Percentiles rank a stretch among this genome's conserved stretches.
Conservation (phyloP, 1,140 invertebrate species). For the Sinonovacula constricta region DNA sequence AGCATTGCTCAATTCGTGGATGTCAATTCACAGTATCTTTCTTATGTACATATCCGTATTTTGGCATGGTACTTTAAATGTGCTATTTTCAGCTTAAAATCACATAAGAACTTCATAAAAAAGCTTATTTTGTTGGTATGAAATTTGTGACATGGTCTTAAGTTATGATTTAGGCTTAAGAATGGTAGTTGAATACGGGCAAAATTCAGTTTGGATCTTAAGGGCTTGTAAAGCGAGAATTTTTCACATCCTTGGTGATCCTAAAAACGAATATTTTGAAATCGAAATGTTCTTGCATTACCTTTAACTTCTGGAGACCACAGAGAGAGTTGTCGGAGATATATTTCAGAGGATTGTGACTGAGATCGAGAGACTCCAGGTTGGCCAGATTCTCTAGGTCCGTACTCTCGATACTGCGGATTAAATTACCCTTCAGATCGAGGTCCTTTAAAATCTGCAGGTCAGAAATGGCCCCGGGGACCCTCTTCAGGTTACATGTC, state of each 20-base stretch:
- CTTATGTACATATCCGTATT: no score
- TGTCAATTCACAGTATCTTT: no score
- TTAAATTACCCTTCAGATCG: slow-evolving; percentile 31
- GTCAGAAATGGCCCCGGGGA: slow-evolving; percentile 43
- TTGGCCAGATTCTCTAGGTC: slow-evolving; percentile 26
- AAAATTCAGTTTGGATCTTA: no score
- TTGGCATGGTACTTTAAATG: no score
- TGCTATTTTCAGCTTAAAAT: no score
- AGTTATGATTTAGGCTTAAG: background rate
- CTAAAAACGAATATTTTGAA: background rate
- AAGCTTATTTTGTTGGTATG: no score
- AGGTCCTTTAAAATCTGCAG: slow-evolving; percentile 14
- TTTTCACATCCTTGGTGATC: no score
- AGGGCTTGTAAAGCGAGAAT: no score
- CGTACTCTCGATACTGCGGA: slow-evolving; percentile 50
- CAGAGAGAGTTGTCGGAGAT: slow-evolving; percentile 40
- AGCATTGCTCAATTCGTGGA: no score
- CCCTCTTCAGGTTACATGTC: slow-evolving; percentile 35
- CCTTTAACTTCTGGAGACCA: slow-evolving; percentile 20
- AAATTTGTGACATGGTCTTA: background rate
- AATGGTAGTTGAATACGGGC: background rate
- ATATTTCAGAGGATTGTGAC: slow-evolving; percentile 36
- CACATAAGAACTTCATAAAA: no score
- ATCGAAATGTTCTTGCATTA: background rate
- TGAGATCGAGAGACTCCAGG: background rate